Base-by-base conservation (phyloP, 1,140 invertebrate species). In the Zaprionus gabonicus region DNA sequence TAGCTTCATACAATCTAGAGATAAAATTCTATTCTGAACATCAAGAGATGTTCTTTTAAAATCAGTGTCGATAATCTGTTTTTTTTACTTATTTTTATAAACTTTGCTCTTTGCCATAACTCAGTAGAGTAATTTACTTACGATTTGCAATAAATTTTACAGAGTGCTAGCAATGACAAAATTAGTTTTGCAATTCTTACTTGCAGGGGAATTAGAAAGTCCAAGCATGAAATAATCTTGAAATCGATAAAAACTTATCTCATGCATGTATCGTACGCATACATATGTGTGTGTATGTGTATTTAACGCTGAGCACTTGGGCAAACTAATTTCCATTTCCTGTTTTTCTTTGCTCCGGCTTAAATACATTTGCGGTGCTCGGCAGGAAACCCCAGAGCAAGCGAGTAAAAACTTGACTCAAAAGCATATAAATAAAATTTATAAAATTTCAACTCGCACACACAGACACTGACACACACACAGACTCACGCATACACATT, bases 371-470 rank as follows among this genome's bases (percentile, higher is more conserved):
- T 77, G 59, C 64, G 38, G 25, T 55, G 41, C 51, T 64, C 60
- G 28, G 41, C n/a, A 34, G 27, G 12, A 31, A 62, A 68, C 23
- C 36, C 34, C 36, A 59, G 34, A 28, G 57, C 34, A 51, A 38
- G 56, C 25, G 51, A 73, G 44, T 53, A 60, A 73, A 41, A 70
- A 76, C 63, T 71, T 60, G 36, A 71, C 73, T 60, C 55, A 20
- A 59, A 71, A 56, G 53, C 59, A 53, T 36, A 55, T 34, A 77
- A 81, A 77, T 66, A 53, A 65, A 68, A 69, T 72, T 60, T 66
- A 55, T 51, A 68, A 73, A 73, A 68, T 25, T 38, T 51, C 34
- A 56, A 20, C 36, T 55, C 23, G 27, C 31, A 59, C 71, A 80
- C 58, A 72, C 62, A 74, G 10, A 28, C 23, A 27, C n/a, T n/a